Evolutionary conservation across 2,113 vertebrate species (phyloP).

Genomic region (Pogona vitticeps): DNA sequence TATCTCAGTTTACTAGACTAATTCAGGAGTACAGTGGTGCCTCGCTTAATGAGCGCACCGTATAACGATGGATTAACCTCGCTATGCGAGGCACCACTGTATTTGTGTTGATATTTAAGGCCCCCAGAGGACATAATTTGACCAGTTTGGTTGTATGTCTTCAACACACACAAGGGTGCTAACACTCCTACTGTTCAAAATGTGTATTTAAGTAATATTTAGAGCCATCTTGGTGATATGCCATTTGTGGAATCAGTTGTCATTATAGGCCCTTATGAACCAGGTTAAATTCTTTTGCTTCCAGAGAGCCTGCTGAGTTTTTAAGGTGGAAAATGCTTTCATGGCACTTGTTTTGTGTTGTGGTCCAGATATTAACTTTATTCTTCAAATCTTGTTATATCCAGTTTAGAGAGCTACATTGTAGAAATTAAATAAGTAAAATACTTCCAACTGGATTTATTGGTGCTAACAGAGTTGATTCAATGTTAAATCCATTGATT

Average conservation of each 20-base stretch:
- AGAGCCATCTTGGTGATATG: neutral
- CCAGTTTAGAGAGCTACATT: neutral
- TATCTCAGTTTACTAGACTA: neutral
- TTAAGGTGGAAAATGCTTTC: neutral
- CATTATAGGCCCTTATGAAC: neutral
- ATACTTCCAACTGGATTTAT: neutral
- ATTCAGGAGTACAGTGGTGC: too few species aligned
- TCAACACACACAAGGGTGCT: neutral
- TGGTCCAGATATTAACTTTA: neutral
- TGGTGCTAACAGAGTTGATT: neutral
- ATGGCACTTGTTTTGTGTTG: neutral
- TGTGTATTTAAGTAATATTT: neutral
- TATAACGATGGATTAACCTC: too few species aligned
- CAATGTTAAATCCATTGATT: neutral
- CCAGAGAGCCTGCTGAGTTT: neutral
- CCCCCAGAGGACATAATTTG: neutral
- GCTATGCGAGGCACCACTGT: too few species aligned
- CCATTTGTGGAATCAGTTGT: neutral
- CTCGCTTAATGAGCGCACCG: too few species aligned
- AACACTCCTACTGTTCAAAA: neutral
- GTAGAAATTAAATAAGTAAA: neutral
- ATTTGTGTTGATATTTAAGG: neutral
- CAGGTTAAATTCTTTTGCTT: neutral
- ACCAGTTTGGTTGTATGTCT: neutral
- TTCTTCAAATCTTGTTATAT: neutral